Evolutionary conservation across 1,140 invertebrate genomes (phyloP).

Genomic region (Pseudomyrmex cubaensis): DNA sequence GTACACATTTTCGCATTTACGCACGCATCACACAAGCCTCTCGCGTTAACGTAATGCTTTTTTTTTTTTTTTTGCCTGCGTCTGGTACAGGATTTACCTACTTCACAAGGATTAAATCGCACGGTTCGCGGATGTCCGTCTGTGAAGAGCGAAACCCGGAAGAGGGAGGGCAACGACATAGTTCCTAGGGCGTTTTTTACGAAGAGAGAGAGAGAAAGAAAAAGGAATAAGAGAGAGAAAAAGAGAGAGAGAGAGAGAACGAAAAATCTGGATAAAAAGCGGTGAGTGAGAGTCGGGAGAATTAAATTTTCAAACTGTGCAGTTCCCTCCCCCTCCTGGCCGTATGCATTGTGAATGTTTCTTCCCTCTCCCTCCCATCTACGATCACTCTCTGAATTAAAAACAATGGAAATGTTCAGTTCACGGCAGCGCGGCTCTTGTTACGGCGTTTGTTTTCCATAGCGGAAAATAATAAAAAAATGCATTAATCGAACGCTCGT

Average conservation of each 20-base stretch:
- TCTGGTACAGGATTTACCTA: slow-evolving; percentile 35
- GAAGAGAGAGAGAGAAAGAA: not conserved
- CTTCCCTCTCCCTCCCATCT: not conserved
- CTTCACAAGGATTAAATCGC: slow-evolving; percentile 56
- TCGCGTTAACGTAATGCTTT: slow-evolving; percentile 36
- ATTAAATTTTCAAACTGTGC: slow-evolving; percentile 65
- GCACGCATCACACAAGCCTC: slow-evolving; percentile 24
- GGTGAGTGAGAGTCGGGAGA: slow-evolving; percentile 35
- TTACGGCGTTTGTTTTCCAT: slow-evolving; percentile 55
- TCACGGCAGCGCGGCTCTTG: slow-evolving; percentile 46
- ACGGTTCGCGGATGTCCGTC: slow-evolving; percentile 40
- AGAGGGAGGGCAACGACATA: slow-evolving; percentile 34
- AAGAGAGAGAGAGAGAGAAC: not conserved
- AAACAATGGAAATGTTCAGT: slow-evolving; percentile 59
- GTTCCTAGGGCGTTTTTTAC: not conserved
- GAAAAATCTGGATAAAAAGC: slow-evolving; percentile 32
- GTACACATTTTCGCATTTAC: slow-evolving; percentile 2
- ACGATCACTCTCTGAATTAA: slow-evolving; percentile 51
- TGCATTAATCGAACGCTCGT: slow-evolving; percentile 51
- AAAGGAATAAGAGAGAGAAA: not conserved
- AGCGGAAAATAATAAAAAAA: slow-evolving; percentile 53
- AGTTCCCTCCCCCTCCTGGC: not conserved
- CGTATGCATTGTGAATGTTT: slow-evolving; percentile 16
- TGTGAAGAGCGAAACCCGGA: slow-evolving; percentile 32
- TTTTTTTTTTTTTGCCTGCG: slow-evolving; percentile 4